Conservation (phyloP, 30 jellyfish, hydroid and myxozoan species). For the Hydra vulgaris region DNA sequence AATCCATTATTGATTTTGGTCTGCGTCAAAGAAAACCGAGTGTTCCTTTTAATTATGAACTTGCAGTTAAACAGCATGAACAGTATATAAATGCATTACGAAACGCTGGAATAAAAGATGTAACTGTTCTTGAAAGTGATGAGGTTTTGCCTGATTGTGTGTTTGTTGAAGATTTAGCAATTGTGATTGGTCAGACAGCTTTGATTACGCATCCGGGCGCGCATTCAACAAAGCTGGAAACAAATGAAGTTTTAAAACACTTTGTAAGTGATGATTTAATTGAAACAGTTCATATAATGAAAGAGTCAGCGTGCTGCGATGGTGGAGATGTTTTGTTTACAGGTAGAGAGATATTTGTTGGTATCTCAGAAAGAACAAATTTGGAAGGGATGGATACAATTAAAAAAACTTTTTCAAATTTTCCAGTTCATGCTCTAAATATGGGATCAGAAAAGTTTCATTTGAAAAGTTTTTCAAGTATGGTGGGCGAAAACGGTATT, state of each 20-base stretch:
- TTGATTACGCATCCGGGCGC: slow-evolving; percentile 65
- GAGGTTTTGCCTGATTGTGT: slow-evolving; percentile 90
- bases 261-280: slow-evolving; percentile 14
- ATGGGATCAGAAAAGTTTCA: slow-evolving; percentile 40
- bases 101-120: slow-evolving; percentile 40
- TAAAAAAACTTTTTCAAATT: slow-evolving; percentile 33
- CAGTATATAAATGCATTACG: slow-evolving; percentile 29
- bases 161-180: slow-evolving; percentile 86
- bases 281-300: slow-evolving; percentile 32
- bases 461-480: slow-evolving; percentile 58
- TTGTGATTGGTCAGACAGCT: slow-evolving; percentile 49
- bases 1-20: slow-evolving; percentile 52
- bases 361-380: slow-evolving; percentile 57
- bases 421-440: slow-evolving; percentile 55
- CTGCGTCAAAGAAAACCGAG: slow-evolving; percentile 32
- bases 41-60: slow-evolving; percentile 37
- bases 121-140: slow-evolving; percentile 56
- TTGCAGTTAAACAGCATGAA: slow-evolving; percentile 36
- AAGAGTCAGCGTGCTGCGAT: slow-evolving; percentile 64
- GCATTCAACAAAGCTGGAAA: slow-evolving; percentile 11
- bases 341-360: slow-evolving; percentile 82
- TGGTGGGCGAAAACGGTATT: slow-evolving; percentile 48
- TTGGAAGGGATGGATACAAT: slow-evolving; percentile 37
- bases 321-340: slow-evolving; percentile 96
- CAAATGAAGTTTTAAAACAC: background rate